Evolutionary conservation across 1,140 invertebrate species (phyloP), one percentile per base, ranked within the genome.

Genomic region (Bombus waltoni): DNA sequence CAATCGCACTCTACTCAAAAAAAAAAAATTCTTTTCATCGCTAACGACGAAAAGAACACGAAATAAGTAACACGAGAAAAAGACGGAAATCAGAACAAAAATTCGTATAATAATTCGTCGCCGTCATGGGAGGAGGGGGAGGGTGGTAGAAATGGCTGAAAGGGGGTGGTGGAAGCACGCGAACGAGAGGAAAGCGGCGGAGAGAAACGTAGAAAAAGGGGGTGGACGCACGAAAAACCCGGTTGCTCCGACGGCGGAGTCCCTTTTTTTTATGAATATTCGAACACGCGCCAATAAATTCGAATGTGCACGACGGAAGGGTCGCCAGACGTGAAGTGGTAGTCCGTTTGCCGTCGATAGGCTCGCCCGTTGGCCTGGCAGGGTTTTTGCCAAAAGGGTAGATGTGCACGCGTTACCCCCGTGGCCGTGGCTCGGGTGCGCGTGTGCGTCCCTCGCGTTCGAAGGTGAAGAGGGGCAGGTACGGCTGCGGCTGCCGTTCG

Each of bases 221-320:
- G 75, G 74, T 44, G 35, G 59, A 84, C 22, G 80, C 38, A 42
- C 82, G 82, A 47, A 87, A 81, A 87, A 79, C 65, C 65, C 87
- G 57, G 78, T 85, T 86, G 79, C 83, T 86, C 88, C 77, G 86
- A 65, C 81, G 86, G 66, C 73, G 86, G 81, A 90, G 81, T 84
- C 87, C 84, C 88, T 66, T 35, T 89, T 32, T 89, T 94, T 94
- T 94, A 94, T 94, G 94, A 94, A 95, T 95, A 94, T 95, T 94
- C 93, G 91, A 93, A 93, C 92, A 94, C 94, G 94, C 94, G 94
- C 93, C 94, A 95, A 94, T 94, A 95, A 95, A 93, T 95, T 94
- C 92, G 93, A 95, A 95, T 95, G 92, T 89, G 93, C 91, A 93
- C 90, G 92, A 93, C 92, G 92, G 93, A 93, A 93, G 93, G 93